Evolutionary conservation across 2,797 vertebrate species (phyloP), one percentile per base, ranked within the genome.

Genomic region (Fratercula arctica): DNA sequence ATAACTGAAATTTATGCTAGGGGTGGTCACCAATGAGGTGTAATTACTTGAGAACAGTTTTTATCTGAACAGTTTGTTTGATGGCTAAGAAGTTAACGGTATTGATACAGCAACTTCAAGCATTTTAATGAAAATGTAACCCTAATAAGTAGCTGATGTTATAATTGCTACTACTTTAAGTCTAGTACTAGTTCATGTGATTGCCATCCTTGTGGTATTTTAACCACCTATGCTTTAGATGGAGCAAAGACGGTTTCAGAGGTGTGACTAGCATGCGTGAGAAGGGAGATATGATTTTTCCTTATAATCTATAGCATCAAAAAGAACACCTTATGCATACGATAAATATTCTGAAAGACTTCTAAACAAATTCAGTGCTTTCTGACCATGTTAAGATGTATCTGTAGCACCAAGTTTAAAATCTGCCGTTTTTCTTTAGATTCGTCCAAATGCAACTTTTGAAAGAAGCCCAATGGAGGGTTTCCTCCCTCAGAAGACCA

Each of bases 391-490:
- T 39, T 73, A 41, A 67, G 48, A 20, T 46, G 37, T 11, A 14
- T 75, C 56, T 51, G 6, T 26, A 67, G 39, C 46, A 53, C 20
- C 2, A 17, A 43, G 28, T 41, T 72, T 88, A 79, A 88, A 81
- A 85, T 20, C 33, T 6, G 3, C 0, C 0, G 0, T 4, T 90
- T 93, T 89, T 29, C 15, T 64, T 67, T 37, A 16, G 13, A 1
- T 70, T 0, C 0, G 7, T 83, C 60, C 29, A 69, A 80, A 21
- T 0, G 0, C 13, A 45, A 0, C 39, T 87, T 83, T 35, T 24
- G 50, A 24, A 68, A 79, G 56, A 67, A n/a, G 33, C 46, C 35
- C 50, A 24, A 0, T 7, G 21, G 21, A 84, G 61, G 14, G 13
- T 69, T 85, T 92, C 19, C 18, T 77, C 29, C 20, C 29, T 45